Evolutionary conservation across 1,140 invertebrate genomes (phyloP).

Genomic region (Sinella curviseta): DNA sequence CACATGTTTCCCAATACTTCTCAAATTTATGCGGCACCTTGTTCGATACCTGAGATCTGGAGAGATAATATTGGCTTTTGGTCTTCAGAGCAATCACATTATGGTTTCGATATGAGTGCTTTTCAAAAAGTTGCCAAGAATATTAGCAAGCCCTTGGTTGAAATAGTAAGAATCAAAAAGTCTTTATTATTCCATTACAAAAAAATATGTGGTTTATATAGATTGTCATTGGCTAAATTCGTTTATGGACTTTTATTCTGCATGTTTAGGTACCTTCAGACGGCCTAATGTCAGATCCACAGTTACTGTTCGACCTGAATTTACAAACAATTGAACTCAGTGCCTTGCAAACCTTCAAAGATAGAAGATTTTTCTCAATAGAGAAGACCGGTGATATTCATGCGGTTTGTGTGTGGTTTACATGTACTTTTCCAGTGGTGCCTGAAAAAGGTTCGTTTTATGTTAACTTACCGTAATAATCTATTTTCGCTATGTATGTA

Average conservation of each 20-base stretch:
- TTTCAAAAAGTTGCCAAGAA: conserved; percentile 31
- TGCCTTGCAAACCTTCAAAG: conserved; percentile 52
- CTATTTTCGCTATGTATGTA: neutral
- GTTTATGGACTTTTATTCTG: neutral
- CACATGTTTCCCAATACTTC: conserved; percentile 56
- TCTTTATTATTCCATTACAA: neutral
- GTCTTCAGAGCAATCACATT: conserved; percentile 56
- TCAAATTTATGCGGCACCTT: conserved; percentile 63
- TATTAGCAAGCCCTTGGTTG: conserved; percentile 40
- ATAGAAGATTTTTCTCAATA: conserved; percentile 55
- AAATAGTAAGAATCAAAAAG: too few species aligned
- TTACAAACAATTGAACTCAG: conserved; percentile 50
- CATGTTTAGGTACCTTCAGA: conserved; percentile 49
- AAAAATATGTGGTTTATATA: too few species aligned
- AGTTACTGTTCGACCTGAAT: conserved; percentile 53
- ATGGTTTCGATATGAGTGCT: conserved; percentile 45
- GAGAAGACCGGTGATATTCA: conserved; percentile 66
- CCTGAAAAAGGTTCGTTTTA: conserved; percentile 32
- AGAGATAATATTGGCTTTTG: conserved; percentile 60
- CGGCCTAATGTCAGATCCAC: conserved; percentile 57
- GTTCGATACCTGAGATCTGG: conserved; percentile 65
- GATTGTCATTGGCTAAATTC: too few species aligned
- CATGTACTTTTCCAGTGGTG: conserved; percentile 53
- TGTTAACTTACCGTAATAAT: conserved; percentile 22
- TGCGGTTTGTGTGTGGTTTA: conserved; percentile 64